A percentile compares a stretch with the other conserved stretches of the same genome.
Conservation (phyloP, 2,888 invertebrate genomes). For the Heliconius erato region DNA sequence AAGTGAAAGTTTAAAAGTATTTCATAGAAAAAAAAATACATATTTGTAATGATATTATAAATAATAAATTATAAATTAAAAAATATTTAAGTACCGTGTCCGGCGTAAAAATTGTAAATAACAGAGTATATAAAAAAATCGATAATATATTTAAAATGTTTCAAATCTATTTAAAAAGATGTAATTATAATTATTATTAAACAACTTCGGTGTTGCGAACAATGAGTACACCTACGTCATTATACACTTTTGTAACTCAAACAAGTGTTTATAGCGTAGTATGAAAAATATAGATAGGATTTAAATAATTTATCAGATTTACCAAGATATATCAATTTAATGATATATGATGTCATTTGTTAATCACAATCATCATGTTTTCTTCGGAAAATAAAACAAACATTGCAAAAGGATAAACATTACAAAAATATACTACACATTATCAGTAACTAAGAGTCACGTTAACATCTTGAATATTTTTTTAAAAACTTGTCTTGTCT, state of each 20-base stretch:
- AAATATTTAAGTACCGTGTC: background rate
- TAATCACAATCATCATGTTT: background rate
- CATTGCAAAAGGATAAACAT: no score
- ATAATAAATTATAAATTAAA: no score
- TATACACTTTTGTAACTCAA: slow-evolving; percentile 39
- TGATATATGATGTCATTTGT: background rate
- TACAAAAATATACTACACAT: background rate
- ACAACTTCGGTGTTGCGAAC: slow-evolving; percentile 48
- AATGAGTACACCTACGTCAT: slow-evolving; percentile 69
- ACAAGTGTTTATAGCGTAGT: slow-evolving; percentile 15
- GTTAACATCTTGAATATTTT: background rate
- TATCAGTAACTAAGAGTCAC: background rate
- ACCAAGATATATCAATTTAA: slow-evolving; percentile 1
- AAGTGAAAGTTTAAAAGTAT: no score
- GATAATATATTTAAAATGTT: slow-evolving; percentile 35
- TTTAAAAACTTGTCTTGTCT: no score
- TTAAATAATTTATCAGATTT: slow-evolving; percentile 28
- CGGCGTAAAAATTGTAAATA: background rate
- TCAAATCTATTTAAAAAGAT: background rate
- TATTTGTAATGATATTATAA: no score
- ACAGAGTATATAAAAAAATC: background rate
- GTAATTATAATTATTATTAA: background rate
- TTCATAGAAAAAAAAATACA: no score
- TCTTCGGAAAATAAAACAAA: background rate
- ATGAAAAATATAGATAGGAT: slow-evolving; percentile 37